Base-by-base conservation (phyloP, 2,888 invertebrate species). In the Netelia inedita region DNA sequence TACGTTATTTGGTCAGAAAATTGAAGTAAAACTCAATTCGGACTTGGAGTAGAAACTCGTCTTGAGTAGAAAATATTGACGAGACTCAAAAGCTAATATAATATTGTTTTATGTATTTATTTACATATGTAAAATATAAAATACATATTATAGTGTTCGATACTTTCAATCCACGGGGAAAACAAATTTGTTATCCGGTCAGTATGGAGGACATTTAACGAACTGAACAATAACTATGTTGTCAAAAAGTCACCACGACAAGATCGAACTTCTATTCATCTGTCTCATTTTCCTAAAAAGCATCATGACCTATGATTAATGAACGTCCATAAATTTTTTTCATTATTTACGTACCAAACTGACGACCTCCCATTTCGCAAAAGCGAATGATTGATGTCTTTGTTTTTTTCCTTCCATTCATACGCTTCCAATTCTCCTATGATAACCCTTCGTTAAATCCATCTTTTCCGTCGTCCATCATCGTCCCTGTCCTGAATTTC, bases 351-450 rank as follows among this genome's bases (percentile, higher is more conserved):
- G 23, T 41, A 16, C 43, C 10, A 43, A 35, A 59, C 53, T 8
- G 16, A 14, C 16, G 53, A 35, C 16, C 41, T 19, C 14, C 8
- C 43, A 57, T 59, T 72, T 21, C 43, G 9, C 14, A 14, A 43
- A 73, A 9, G 55, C 10, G 71, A 73, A 61, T 73, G 73, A 73
- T 61, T 23, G 73, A 73, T 73, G 73, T 46, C 23, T 46, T 59
- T 23, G 46, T 73, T 46, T 73, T 23, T 55, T 57, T 59, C n/a
- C 72, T 57, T 59, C 9, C 23, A 14, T 14, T 73, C 21, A 21
- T 41, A 3, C 19, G 14, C 57, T 21, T n/a, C 57, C 16, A 57
- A 19, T 9, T 55, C 19, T 57, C 57, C 8, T 9, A 19, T 1
- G 43, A 19, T 10, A 73, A 14, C 21, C 59, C 14, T 59, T 35